Conservation (phyloP, 23 tunicate genomes). For the Styela clava region DNA sequence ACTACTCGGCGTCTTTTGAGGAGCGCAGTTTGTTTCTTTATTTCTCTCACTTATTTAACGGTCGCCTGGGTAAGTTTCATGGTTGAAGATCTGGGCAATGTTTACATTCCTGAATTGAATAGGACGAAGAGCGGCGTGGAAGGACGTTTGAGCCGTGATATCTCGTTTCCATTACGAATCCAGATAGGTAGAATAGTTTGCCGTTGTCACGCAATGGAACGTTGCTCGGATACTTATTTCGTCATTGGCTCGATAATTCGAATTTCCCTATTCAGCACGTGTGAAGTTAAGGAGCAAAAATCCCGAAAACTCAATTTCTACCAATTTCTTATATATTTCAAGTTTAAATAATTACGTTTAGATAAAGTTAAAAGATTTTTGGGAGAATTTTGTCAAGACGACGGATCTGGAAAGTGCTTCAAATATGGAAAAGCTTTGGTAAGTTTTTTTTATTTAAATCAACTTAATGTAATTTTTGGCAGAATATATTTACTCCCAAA, state of each 20-base stretch:
- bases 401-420: constrained; percentile 60
- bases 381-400: constrained; percentile 64
- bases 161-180: neutral
- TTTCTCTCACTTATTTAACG: constrained; percentile 2
- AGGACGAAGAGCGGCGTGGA: constrained; percentile 2
- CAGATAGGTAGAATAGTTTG: neutral
- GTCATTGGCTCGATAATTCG: neutral
- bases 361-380: constrained; percentile 62
- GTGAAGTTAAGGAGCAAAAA: too few relatives aligned
- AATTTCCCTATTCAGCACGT: too few relatives aligned
- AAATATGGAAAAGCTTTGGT: constrained; percentile 82
- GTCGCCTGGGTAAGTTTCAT: constrained; percentile 14
- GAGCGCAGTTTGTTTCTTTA: constrained; percentile 7
- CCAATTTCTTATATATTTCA: neutral
- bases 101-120: constrained; percentile 26
- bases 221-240: neutral
- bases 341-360: constrained; percentile 2
- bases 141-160: neutral
- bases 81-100: neutral
- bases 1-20: neutral
- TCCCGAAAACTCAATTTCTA: too few relatives aligned
- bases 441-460: constrained; percentile 14
- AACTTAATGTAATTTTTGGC: neutral
- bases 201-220: neutral
- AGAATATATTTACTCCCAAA: too few relatives aligned